A percentile compares a stretch with the other conserved stretches of the same genome.
phyloP scores from a whole-genome alignment of 1,140 invertebrate species.

The Melanaphis sacchari region DNA sequence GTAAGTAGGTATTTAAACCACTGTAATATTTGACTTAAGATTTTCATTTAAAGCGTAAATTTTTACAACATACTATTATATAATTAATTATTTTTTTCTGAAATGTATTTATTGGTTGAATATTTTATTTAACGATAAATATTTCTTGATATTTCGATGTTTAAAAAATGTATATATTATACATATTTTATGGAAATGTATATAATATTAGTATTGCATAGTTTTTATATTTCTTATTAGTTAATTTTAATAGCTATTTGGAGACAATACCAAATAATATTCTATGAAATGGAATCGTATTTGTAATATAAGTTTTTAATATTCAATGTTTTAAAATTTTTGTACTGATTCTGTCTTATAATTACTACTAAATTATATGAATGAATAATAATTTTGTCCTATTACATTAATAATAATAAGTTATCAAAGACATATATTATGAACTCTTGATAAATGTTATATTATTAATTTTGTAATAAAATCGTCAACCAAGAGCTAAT shows the following conservation, averaged over 20 bases:
- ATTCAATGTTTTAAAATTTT: neutral
- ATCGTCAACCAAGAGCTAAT: neutral
- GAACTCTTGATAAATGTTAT: neutral
- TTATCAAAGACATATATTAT: neutral
- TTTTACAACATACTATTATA: no score
- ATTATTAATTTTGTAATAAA: neutral
- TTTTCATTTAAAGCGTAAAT: no score
- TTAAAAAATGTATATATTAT: neutral
- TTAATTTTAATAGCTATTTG: neutral
- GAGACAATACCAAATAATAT: neutral
- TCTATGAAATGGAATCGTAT: neutral
- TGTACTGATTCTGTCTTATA: neutral
- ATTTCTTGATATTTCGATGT: neutral
- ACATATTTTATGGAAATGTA: neutral
- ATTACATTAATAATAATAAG: neutral
- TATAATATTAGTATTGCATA: neutral
- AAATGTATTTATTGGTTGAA: neutral
- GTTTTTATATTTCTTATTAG: neutral
- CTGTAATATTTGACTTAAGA: no score
- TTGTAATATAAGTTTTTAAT: neutral
- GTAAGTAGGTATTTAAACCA: no score
- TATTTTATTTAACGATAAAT: neutral
- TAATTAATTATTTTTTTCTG: neutral
- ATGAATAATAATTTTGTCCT: no score
- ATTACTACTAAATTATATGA: neutral